Evolutionary conservation across 2,113 vertebrate species (phyloP).

Genomic region (Osmerus mordax): DNA sequence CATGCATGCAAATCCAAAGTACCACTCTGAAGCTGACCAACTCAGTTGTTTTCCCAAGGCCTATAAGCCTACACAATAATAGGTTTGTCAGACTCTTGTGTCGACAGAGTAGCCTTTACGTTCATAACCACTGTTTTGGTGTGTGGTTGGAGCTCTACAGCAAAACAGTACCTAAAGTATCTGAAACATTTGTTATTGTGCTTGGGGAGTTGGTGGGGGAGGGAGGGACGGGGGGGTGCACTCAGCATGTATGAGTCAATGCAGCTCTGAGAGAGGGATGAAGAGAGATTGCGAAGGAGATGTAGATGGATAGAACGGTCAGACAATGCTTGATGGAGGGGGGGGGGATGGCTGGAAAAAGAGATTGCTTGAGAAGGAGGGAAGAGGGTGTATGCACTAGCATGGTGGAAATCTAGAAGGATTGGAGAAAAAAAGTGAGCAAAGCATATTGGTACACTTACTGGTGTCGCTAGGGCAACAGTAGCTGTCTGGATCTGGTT

Average conservation of each 20-base stretch:
- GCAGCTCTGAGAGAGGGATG: neutral
- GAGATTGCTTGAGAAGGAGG: conserved; percentile 5
- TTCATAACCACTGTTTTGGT: conserved; percentile 49
- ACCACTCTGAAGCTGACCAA: too few relatives aligned
- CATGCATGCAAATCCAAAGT: too few relatives aligned
- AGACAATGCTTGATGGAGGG: too few relatives aligned
- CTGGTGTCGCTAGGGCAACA: conserved; percentile 69
- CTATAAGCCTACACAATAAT: conserved; percentile 6
- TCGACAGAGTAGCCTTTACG: conserved; percentile 18
- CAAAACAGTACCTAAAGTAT: conserved; percentile 45
- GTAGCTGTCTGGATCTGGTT: conserved; percentile 70
- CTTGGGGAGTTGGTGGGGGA: neutral
- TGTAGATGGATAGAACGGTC: neutral
- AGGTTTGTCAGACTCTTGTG: conserved; percentile 16
- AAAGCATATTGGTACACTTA: conserved; percentile 52
- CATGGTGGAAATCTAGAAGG: neutral
- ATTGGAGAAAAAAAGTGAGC: neutral
- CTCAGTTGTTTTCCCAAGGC: too few relatives aligned
- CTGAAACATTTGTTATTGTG: conserved; percentile 56
- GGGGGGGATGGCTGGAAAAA: conserved; percentile 1
- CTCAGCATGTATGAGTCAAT: too few relatives aligned
- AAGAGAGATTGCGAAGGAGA: neutral
- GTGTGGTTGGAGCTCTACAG: neutral
- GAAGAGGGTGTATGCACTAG: neutral
- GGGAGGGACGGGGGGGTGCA: conserved; percentile 10